Conservation (phyloP, 2,113 vertebrate species). For the Corvus hawaiiensis region DNA sequence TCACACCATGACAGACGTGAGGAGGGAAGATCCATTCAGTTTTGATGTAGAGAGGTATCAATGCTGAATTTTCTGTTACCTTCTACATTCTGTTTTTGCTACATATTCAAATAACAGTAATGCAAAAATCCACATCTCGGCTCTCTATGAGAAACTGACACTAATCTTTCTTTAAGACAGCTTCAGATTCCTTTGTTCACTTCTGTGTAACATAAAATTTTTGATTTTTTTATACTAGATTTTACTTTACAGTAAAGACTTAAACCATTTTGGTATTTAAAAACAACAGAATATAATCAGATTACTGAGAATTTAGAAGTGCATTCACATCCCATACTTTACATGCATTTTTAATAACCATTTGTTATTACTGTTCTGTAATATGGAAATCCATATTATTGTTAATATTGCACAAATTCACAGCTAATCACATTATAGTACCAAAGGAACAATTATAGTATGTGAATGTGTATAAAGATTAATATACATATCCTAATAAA, state of each 20-base stretch:
- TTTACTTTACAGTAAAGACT: background rate
- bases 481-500: constrained; percentile 74
- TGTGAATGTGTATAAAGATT: constrained; percentile 74
- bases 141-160: background rate
- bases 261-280: constrained; percentile 42
- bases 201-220: background rate
- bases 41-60: background rate
- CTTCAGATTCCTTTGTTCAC: background rate
- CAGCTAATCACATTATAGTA: constrained; percentile 72
- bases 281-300: background rate
- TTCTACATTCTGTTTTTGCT: background rate
- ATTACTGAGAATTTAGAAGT: constrained; percentile 27
- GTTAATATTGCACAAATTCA: constrained; percentile 75
- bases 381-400: constrained; percentile 58
- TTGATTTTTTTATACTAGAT: background rate
- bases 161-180: background rate
- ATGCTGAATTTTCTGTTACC: background rate
- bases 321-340: constrained; percentile 25
- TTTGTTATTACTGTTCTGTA: constrained; percentile 56
- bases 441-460: constrained; percentile 71
- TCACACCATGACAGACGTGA: background rate
- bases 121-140: background rate
- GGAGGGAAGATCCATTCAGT: background rate
- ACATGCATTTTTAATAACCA: constrained; percentile 69
- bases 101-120: background rate